phyloP scores from a whole-genome alignment of 2,113 vertebrate genomes.

The Phyllopteryx taeniolatus region DNA sequence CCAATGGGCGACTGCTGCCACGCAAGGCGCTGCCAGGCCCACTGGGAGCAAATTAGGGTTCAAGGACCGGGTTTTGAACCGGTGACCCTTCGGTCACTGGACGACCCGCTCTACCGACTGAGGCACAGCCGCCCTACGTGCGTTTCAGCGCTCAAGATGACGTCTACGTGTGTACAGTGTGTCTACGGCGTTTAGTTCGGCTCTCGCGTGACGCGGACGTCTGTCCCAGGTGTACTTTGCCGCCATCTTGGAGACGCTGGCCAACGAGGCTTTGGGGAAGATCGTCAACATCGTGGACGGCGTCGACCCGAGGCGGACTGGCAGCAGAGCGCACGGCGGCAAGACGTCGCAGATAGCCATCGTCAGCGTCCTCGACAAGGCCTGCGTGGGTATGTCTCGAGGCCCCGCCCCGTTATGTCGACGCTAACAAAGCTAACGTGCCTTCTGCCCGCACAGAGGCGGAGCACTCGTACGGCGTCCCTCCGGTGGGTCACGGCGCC shows the following conservation, averaged over 20 bases:
- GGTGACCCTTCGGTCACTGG: no score
- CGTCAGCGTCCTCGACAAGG: conserved; percentile 53
- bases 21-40: no score
- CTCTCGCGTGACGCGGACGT: not conserved
- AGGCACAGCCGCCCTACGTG: no score
- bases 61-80: no score
- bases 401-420: not conserved
- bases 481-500: accelerated
- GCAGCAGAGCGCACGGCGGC: conserved; percentile 8
- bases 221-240: conserved; percentile 64
- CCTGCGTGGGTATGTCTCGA: conserved; percentile 46
- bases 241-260: conserved; percentile 69
- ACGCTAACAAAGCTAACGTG: not conserved
- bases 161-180: no score
- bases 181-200: no score
- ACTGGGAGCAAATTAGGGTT: no score
- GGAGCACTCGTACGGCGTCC: conserved; percentile 54
- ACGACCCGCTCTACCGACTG: no score
- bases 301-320: conserved; percentile 17
- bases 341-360: conserved; percentile 41
- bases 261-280: conserved; percentile 72
- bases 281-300: conserved; percentile 70
- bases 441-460: conserved; percentile 22
- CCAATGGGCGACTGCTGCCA: no score
- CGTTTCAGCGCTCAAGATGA: no score